Percentiles rank a stretch among this genome's conserved stretches.
Evolutionary conservation across 2,797 vertebrate species (phyloP).

Genomic region (Gadopsis bispinosus): DNA sequence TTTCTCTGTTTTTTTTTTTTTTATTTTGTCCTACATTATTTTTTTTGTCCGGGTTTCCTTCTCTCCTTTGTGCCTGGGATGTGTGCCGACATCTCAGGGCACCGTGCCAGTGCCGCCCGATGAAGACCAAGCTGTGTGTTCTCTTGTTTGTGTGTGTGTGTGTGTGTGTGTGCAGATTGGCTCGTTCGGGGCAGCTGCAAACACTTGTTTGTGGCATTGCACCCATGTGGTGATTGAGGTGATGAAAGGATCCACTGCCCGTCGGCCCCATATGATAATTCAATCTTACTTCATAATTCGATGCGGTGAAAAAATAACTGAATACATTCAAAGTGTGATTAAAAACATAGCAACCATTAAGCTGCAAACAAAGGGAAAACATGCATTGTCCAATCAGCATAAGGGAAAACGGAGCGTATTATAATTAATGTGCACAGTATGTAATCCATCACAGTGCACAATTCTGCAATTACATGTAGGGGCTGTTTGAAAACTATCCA

Average conservation of each 20-base stretch:
- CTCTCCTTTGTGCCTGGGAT: constrained; percentile 75
- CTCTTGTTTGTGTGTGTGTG: constrained; percentile 42
- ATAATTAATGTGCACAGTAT: neutral
- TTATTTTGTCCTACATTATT: constrained; percentile 35
- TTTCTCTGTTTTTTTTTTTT: constrained; percentile 19
- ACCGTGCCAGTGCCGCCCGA: constrained; percentile 69
- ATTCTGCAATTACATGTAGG: neutral
- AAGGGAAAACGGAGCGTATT: neutral
- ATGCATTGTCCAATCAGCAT: constrained; percentile 6
- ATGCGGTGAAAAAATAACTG: neutral
- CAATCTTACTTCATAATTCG: neutral
- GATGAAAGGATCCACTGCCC: constrained; percentile 30
- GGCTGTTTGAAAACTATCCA: neutral
- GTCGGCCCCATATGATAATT: constrained; percentile 12
- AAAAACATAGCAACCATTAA: neutral
- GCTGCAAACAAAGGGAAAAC: neutral
- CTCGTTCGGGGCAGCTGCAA: constrained; percentile 84
- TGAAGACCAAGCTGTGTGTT: constrained; percentile 61
- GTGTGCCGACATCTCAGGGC: constrained; percentile 74
- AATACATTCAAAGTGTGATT: neutral
- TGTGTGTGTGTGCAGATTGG: constrained; percentile 75
- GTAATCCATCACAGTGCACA: neutral
- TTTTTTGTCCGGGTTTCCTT: constrained; percentile 56
- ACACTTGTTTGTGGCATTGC: constrained; percentile 73
- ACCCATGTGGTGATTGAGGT: constrained; percentile 61